These are phyloP conservation scores for mouse (Mus musculus) DNA, from an alignment of 2,113 vertebrate species.

Conservation along the genomic window DNA sequence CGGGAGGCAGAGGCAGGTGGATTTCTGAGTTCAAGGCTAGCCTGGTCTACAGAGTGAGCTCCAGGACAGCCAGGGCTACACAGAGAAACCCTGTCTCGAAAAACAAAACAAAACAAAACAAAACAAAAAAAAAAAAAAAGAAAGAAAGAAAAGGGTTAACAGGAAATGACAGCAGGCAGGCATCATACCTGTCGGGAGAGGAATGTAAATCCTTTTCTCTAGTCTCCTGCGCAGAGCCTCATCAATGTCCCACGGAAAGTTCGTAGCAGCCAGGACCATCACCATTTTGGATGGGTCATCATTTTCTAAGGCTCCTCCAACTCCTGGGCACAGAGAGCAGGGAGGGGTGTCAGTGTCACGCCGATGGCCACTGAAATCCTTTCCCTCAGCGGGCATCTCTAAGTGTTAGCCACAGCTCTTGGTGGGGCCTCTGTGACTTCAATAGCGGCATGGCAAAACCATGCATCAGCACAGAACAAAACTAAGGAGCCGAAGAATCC, in stretches of 20 bases:
- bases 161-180: not conserved
- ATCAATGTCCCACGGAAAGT: slow-evolving; percentile 92
- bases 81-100: too few relatives aligned
- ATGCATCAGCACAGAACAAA: not conserved
- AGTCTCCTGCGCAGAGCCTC: slow-evolving; percentile 90
- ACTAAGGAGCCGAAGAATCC: not conserved
- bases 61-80: too few relatives aligned
- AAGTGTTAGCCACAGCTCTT: not conserved
- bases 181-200: slow-evolving; percentile 89
- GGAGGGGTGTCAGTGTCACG: not conserved
- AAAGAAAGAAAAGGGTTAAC: not conserved
- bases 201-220: slow-evolving; percentile 92
- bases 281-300: slow-evolving; percentile 92
- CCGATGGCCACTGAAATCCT: not conserved
- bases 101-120: too few relatives aligned
- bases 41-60: too few relatives aligned
- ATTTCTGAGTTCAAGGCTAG: too few relatives aligned
- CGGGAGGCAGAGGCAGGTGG: too few relatives aligned
- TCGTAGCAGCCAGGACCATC: slow-evolving; percentile 91
- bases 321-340: slow-evolving; percentile 81
- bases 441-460: not conserved
- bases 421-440: not conserved
- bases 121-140: too few relatives aligned
- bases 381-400: not conserved
- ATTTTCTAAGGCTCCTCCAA: slow-evolving; percentile 90